Evolutionary conservation across 2,888 invertebrate genomes (phyloP).

Genomic region (Drosophila seclusa): DNA sequence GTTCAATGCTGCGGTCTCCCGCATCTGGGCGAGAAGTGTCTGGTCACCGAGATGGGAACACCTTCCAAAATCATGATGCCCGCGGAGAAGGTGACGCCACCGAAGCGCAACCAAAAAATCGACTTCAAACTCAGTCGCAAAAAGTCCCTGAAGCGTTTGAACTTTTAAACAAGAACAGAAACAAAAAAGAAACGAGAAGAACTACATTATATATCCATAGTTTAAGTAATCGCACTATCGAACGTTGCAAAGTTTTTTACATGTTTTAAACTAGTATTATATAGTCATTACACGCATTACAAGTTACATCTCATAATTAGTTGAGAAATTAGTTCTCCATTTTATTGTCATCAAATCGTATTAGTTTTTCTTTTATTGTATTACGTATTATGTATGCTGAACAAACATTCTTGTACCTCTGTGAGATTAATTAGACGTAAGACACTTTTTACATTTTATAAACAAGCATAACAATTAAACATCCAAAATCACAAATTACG

Average conservation of each 20-base stretch:
- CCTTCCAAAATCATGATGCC: conserved; percentile 76
- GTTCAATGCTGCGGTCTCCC: conserved; percentile 71
- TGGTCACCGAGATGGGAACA: conserved; percentile 73
- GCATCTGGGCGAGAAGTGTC: conserved; percentile 77
- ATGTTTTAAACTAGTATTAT: conserved; percentile 49
- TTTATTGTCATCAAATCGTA: conserved; percentile 28
- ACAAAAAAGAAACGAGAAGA: not conserved
- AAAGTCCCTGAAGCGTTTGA: conserved; percentile 67
- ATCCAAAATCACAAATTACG: not conserved
- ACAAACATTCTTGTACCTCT: conserved; percentile 69
- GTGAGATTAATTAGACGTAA: conserved; percentile 67
- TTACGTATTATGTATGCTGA: conserved; percentile 46
- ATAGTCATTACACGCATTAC: conserved; percentile 22
- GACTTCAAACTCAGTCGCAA: conserved; percentile 66
- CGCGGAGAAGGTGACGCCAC: conserved; percentile 59
- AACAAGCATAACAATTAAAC: conserved; percentile 28
- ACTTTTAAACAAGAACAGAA: conserved; percentile 45
- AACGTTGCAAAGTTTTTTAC: conserved; percentile 42
- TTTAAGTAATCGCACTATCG: conserved; percentile 17
- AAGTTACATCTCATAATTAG: conserved; percentile 21
- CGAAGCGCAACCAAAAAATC: conserved; percentile 54
- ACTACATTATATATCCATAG: conserved; percentile 20
- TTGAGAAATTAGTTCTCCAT: conserved; percentile 15
- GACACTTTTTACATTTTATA: conserved; percentile 53
- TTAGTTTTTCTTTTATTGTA: conserved; percentile 9